Percentiles rank a stretch among this genome's conserved stretches.
Conservation (phyloP, 2,888 invertebrate genomes). For the Argyresthia goedartella region DNA sequence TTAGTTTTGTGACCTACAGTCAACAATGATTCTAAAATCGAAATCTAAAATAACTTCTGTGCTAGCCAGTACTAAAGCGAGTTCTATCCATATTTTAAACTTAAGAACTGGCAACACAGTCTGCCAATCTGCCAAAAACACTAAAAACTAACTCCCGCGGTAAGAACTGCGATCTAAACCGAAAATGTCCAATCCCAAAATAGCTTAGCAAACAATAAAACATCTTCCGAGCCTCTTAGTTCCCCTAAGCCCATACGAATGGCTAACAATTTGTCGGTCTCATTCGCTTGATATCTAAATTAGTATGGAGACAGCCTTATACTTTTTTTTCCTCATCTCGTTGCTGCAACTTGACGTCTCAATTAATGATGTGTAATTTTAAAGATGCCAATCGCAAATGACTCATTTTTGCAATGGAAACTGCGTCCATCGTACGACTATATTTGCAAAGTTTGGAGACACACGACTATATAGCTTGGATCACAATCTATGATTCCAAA, state of each 20-base stretch:
- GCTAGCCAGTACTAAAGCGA: no score
- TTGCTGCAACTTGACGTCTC: constrained; percentile 47
- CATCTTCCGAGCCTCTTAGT: constrained; percentile 33
- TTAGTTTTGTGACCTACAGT: neutral
- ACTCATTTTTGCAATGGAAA: constrained; percentile 29
- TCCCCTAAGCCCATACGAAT: constrained; percentile 50
- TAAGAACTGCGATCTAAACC: no score
- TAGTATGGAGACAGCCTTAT: constrained; percentile 56
- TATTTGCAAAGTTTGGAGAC: no score
- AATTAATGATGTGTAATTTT: constrained; percentile 61
- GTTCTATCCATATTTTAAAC: no score
- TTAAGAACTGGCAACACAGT: no score
- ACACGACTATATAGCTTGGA: no score
- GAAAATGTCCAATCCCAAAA: neutral
- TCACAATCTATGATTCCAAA: no score
- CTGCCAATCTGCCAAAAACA: no score
- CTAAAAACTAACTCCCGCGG: no score
- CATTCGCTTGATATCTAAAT: constrained; percentile 62
- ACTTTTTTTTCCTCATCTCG: constrained; percentile 27
- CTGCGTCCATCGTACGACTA: neutral
- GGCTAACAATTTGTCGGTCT: constrained; percentile 57
- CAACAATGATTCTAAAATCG: no score
- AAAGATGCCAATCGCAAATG: constrained; percentile 51
- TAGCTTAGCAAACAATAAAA: constrained; percentile 14
- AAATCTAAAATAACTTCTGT: no score